Base-by-base conservation (phyloP, 2,797 vertebrate species). In the Avahi laniger region DNA sequence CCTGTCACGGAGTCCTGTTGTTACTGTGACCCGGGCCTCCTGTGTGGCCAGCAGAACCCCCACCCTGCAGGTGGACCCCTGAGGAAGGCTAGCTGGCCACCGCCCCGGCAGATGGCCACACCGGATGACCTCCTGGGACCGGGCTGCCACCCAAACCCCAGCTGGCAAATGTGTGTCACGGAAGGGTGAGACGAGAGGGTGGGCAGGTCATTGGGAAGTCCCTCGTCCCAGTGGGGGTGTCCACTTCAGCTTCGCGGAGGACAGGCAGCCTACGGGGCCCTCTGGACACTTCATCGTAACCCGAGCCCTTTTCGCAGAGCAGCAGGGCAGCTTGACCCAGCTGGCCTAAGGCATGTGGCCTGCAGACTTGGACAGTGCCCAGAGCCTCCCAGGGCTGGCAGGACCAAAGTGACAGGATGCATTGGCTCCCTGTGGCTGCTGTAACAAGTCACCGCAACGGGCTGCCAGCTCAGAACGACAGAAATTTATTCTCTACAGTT, bases 251-350 rank as follows among this genome's bases (percentile, higher is more conserved):
- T 67, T 87, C 70, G 2, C 0, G 0, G 83, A 88, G 33, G 26
- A 9, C 3, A 0, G 50, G 38, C 4, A 11, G 35, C 28, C n/a
- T 15, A 5, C 33, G 7, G 0, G 11, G 14, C 43, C 33, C 70
- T 67, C n/a, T 5, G 54, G 76, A 41, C 30, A 14, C 28, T 24
- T 48, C 10, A 2, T 76, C 46, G 33, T 46, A 2, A 2, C 30
- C 33, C 10, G 5, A 28, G 26, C 15, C 33, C 43, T 52, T 28
- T 50, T 8, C 38, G 4, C 17, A 79, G 41, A 3, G 26, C 75
- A 3, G 54, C 33, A 57, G 59, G 52, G 50, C 4, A 72, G 57
- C 24, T 17, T 38, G 63, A 59, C 48, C n/a, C 20, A 0, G 28
- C 83, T 52, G 75, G 84, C 54, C 50, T 0, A 0, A 26, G 35